Conservation (phyloP, 2,113 vertebrate genomes). For the Amphilophus citrinellus region DNA sequence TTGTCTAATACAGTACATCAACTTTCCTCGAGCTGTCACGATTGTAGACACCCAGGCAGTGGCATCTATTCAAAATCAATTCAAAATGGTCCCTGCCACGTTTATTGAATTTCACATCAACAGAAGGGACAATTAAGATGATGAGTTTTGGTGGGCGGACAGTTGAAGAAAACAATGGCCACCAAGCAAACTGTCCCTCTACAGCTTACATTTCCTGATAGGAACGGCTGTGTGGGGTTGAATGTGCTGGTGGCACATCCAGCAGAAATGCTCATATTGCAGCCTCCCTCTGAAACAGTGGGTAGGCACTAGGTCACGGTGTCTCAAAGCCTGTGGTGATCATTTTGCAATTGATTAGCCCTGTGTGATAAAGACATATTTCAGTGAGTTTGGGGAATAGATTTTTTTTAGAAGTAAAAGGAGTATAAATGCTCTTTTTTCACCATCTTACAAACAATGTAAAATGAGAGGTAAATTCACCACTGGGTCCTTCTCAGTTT, state of each 20-base stretch:
- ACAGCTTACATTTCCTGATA: constrained; percentile 3
- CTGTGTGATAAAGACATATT: constrained; percentile 1
- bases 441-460: neutral
- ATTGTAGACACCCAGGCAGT: constrained; percentile 59
- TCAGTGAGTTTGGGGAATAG: neutral
- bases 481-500: neutral
- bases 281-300: neutral
- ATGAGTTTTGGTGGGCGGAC: constrained; percentile 76
- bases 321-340: neutral
- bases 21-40: constrained; percentile 68
- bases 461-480: neutral
- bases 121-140: constrained; percentile 76
- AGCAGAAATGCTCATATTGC: neutral
- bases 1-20: constrained; percentile 45
- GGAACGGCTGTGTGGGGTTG: constrained; percentile 39
- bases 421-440: neutral
- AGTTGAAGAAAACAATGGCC: constrained; percentile 67
- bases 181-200: constrained; percentile 54
- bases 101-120: constrained; percentile 77
- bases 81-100: constrained; percentile 64
- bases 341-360: neutral
- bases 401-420: neutral
- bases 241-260: constrained; percentile 36
- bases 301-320: neutral
- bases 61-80: constrained; percentile 71